Evolutionary conservation across 2,797 vertebrate genomes (phyloP).

Genomic region (Anomalospiza imberbis): DNA sequence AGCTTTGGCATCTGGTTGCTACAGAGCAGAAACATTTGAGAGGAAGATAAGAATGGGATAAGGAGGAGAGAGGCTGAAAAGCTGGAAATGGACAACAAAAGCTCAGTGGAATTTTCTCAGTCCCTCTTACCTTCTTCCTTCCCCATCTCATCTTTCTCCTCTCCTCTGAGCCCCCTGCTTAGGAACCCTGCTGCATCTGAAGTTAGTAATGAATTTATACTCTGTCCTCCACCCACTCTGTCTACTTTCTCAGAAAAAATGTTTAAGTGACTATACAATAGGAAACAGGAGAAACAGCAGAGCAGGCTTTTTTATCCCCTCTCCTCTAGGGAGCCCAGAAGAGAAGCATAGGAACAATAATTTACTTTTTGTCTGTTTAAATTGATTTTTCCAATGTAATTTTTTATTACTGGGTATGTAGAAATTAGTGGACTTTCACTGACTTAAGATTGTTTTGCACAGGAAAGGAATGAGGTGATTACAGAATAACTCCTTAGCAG

Average conservation of each 20-base stretch:
- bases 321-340: background rate
- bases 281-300: background rate
- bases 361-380: background rate
- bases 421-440: background rate
- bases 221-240: background rate
- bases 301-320: background rate
- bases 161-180: background rate
- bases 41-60: constrained; percentile 14
- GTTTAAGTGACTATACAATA: background rate
- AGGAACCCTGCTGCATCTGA: background rate
- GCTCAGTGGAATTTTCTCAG: background rate
- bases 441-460: constrained; percentile 1
- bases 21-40: background rate
- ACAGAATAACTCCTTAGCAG: background rate
- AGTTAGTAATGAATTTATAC: background rate
- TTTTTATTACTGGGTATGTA: background rate
- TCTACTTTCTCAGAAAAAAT: background rate
- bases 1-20: constrained; percentile 11
- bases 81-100: background rate
- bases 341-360: background rate
- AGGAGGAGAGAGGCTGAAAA: background rate
- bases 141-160: background rate
- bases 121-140: background rate
- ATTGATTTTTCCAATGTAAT: background rate
- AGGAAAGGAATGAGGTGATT: constrained; percentile 46